Percentiles rank a stretch among this genome's conserved stretches.
Evolutionary conservation across 2,113 vertebrate genomes (phyloP).

Genomic region (Chionomys nivalis): DNA sequence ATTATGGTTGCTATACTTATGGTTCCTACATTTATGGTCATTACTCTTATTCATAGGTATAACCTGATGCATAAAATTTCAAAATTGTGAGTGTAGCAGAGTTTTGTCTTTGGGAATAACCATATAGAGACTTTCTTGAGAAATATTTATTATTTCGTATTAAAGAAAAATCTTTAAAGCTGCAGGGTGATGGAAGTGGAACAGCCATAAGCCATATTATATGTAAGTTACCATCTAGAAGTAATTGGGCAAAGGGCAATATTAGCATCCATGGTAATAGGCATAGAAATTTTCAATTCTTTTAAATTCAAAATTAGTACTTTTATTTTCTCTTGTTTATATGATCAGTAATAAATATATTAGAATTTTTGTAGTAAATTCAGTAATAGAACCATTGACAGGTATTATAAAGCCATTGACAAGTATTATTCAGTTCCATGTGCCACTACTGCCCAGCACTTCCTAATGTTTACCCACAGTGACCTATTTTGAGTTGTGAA

Average conservation of each 20-base stretch:
- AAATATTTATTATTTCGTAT: neutral
- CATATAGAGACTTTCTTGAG: neutral
- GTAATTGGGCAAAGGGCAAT: neutral
- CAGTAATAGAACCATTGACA: neutral
- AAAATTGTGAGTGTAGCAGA: neutral
- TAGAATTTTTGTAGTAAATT: neutral
- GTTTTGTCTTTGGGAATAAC: neutral
- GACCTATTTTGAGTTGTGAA: neutral
- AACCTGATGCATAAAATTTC: constrained; percentile 34
- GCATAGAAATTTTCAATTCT: neutral
- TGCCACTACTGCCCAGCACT: neutral
- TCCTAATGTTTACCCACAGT: constrained; percentile 14
- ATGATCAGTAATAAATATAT: neutral
- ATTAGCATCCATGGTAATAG: neutral
- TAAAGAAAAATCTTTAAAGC: neutral
- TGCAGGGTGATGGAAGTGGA: neutral
- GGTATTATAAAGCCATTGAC: neutral
- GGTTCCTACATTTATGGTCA: neutral
- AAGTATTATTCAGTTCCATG: neutral
- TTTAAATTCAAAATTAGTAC: neutral
- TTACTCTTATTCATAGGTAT: constrained; percentile 33
- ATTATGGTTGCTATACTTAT: constrained; percentile 48
- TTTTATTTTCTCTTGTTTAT: neutral
- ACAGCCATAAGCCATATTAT: neutral
- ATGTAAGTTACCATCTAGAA: neutral